Conservation (phyloP, 2,113 vertebrate genomes). For the Peromyscus polionotus region DNA sequence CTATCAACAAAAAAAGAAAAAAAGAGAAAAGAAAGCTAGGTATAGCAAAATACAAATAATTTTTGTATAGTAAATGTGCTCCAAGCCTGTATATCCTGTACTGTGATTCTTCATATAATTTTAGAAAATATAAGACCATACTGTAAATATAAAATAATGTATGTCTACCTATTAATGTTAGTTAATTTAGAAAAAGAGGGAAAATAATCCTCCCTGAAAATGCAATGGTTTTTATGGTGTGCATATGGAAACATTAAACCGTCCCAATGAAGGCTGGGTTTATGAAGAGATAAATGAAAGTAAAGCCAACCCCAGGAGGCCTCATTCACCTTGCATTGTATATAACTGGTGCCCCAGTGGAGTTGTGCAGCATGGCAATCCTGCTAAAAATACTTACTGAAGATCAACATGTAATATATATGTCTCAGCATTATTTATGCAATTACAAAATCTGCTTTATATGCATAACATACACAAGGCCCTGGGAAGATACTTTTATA, state of each 20-base stretch:
- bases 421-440: not conserved
- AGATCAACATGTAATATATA: not conserved
- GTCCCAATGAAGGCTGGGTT: not conserved
- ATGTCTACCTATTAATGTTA: not conserved
- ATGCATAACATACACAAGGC: not conserved
- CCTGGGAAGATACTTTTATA: not conserved
- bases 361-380: not conserved
- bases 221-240: not conserved
- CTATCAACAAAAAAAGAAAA: not conserved
- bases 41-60: not conserved
- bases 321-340: not conserved
- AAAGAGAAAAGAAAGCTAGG: not conserved
- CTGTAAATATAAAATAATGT: slow-evolving; percentile 16
- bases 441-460: not conserved
- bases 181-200: not conserved
- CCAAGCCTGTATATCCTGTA: not conserved
- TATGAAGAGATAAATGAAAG: slow-evolving; percentile 2
- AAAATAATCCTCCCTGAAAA: not conserved
- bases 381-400: not conserved
- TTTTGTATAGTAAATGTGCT: not conserved
- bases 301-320: not conserved
- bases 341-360: not conserved
- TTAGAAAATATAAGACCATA: not conserved
- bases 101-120: not conserved
- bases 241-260: slow-evolving; percentile 3